These are phyloP conservation scores for Corella eumyota DNA, from an alignment of 23 tunicate genomes.

Conservation along the genomic window DNA sequence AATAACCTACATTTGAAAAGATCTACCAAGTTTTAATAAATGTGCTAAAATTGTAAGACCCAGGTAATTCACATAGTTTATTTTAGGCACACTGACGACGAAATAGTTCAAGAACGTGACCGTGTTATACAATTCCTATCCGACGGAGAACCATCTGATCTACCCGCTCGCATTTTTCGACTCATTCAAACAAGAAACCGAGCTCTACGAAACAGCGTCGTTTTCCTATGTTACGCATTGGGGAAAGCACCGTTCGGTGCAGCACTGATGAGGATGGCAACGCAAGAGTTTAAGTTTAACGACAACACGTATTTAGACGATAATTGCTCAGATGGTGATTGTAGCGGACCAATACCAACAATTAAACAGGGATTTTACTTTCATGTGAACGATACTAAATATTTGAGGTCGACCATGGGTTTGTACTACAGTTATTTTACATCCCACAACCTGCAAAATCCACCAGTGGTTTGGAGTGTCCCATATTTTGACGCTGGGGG, in stretches of 20 bases:
- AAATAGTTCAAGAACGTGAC: constrained; percentile 47
- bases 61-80: neutral
- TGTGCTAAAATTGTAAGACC: neutral
- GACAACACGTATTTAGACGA: neutral
- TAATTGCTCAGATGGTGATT: neutral
- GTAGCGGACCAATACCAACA: constrained; percentile 14
- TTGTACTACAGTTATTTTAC: constrained; percentile 58
- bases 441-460: neutral
- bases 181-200: constrained; percentile 43
- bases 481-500: constrained; percentile 82
- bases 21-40: neutral
- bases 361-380: constrained; percentile 21
- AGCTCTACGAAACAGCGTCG: constrained; percentile 50
- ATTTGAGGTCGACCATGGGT: constrained; percentile 73
- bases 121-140: constrained; percentile 71
- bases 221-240: constrained; percentile 62
- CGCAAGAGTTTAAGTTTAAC: constrained; percentile 24
- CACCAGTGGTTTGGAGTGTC: constrained; percentile 63
- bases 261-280: constrained; percentile 53
- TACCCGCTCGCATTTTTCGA: constrained; percentile 37
- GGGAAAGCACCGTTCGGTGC: constrained; percentile 74
- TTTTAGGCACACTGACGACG: constrained; percentile 1
- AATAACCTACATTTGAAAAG: neutral
- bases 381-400: constrained; percentile 42
- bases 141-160: constrained; percentile 80